Conservation (phyloP, 37 sponge, comb jelly and placozoan genomes). For the Halisarca cf. caerulea region DNA sequence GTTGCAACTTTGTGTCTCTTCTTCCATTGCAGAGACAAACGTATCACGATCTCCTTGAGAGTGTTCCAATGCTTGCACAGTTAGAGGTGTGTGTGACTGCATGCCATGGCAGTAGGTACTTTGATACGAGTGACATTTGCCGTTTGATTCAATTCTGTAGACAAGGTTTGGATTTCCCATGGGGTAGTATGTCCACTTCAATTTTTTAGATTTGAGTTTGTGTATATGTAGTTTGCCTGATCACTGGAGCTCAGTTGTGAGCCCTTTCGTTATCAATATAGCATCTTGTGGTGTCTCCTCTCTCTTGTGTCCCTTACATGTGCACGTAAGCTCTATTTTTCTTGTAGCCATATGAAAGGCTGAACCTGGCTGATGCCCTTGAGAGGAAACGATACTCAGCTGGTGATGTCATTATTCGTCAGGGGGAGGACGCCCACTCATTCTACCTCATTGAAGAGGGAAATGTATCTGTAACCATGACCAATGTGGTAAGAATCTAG, state of each 20-base stretch:
- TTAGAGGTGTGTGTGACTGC: constrained; percentile 63
- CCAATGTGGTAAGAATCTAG: constrained; percentile 76
- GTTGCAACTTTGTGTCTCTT: not conserved
- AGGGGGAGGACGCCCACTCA: constrained; percentile 82
- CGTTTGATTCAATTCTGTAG: no score
- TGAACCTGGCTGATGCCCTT: constrained; percentile 74
- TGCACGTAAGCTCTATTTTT: no score
- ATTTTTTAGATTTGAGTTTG: no score
- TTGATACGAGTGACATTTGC: no score
- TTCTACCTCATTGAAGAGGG: constrained; percentile 93
- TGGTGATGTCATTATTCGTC: constrained; percentile 51
- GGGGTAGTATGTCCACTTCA: no score
- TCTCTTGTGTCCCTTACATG: not conserved
- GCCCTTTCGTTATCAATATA: no score
- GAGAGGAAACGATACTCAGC: constrained; percentile 35
- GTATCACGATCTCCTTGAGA: constrained; percentile 81
- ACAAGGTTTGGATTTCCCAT: no score
- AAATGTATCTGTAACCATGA: constrained; percentile 56
- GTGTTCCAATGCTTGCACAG: constrained; percentile 85
- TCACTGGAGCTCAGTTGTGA: no score
- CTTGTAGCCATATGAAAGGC: constrained; percentile 59
- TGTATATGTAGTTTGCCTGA: no score
- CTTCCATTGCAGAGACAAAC: constrained; percentile 56
- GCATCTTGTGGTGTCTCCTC: no score
- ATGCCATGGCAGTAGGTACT: no score